Percentiles rank a stretch among this genome's conserved stretches.
phyloP scores from a whole-genome alignment of 1,140 invertebrate genomes.

The Zaprionus inermis region DNA sequence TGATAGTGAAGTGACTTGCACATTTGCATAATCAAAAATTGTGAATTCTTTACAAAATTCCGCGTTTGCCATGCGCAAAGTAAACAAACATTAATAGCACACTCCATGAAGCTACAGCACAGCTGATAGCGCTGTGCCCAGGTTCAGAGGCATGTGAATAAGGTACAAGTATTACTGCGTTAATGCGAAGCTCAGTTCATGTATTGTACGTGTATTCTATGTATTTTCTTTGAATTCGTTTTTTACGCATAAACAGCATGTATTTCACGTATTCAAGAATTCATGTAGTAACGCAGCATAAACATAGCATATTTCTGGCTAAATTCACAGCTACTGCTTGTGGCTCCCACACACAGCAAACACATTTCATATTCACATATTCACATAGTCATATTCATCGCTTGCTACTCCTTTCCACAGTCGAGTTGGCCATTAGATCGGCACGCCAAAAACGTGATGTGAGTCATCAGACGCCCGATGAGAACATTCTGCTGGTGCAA shows the following conservation, averaged over 20 bases:
- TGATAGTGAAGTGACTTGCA: conserved; percentile 30
- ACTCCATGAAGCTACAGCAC: background rate
- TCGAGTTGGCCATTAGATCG: conserved; percentile 71
- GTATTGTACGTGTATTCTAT: too few relatives aligned
- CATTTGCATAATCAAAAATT: conserved; percentile 4
- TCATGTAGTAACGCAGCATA: too few relatives aligned
- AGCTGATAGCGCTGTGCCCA: background rate
- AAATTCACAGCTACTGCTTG: background rate
- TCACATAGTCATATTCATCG: conserved; percentile 24
- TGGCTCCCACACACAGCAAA: conserved; percentile 1
- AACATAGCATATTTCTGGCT: background rate
- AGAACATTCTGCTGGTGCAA: conserved; percentile 95
- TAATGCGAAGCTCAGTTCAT: too few relatives aligned
- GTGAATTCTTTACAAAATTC: conserved; percentile 11
- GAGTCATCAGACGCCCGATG: conserved; percentile 85
- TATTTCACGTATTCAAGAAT: too few relatives aligned
- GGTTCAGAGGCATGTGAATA: background rate
- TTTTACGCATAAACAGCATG: too few relatives aligned
- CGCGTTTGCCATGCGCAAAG: background rate
- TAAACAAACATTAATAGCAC: background rate
- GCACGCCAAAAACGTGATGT: conserved; percentile 82
- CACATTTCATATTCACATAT: background rate
- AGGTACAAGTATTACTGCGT: too few relatives aligned
- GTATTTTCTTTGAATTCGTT: too few relatives aligned
- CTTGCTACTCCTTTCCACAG: conserved; percentile 58